Base-by-base conservation (phyloP, 2,797 vertebrate genomes). In the Peromyscus eremicus region DNA sequence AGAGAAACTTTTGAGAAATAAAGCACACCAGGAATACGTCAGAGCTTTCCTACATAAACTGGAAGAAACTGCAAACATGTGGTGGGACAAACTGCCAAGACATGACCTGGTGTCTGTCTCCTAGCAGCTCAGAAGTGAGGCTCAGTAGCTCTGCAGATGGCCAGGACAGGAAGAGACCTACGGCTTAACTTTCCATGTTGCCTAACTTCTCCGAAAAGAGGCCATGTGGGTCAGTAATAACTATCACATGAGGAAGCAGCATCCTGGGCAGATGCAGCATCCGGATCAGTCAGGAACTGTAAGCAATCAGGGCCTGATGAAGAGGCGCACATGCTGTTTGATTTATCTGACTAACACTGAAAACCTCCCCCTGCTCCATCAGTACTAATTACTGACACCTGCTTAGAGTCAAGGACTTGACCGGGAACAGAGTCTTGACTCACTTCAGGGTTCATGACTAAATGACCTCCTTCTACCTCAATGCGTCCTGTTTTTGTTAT, bases 381-480 rank as follows among this genome's bases (percentile, higher is more conserved):
- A n/a, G n/a, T 62, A 71, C 91, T 93, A 93, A 97, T 95, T 91
- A 90, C 4, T 13, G 3, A 93, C 97, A 96, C 94, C 91, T 97
- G 97, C 88, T 95, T 66, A 75, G 88, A 96, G 85, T 89, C 91
- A 93, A 96, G 91, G 87, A 86, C 49, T 94, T 97, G 92, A 96
- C 94, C 80, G 73, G 92, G 92, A 81, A 96, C 29, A 96, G 92
- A 95, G 91, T 89, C 94, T 68, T 92, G 85, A 92, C 76, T 92
- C 71, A 82, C 46, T 95, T 96, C 94, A 97, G 96, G 91, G 97
- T 95, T 94, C 75, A 34, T 89, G 95, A 94, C 96, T 96, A 94
- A 85, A 89, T 91, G 95, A 95, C 82, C 85, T 96, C 89, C 64
- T 87, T 68, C 89, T 92, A 92, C 77, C 86, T 57, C 81, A 89